phyloP scores from a whole-genome alignment of 2,113 vertebrate species.

The Athene noctua region DNA sequence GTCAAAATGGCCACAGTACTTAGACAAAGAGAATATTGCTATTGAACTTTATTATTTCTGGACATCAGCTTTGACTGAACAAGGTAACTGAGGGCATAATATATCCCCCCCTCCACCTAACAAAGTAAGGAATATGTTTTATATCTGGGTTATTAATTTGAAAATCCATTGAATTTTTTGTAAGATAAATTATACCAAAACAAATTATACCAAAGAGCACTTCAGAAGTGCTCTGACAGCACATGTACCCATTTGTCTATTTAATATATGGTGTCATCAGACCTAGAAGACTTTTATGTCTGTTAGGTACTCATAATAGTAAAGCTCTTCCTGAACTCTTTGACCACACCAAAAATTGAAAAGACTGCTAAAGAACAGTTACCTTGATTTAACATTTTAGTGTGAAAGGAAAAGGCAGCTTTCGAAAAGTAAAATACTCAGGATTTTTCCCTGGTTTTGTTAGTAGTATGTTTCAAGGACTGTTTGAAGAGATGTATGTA shows the following conservation, averaged over 20 bases:
- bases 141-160: neutral
- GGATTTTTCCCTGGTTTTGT: neutral
- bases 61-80: neutral
- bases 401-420: neutral
- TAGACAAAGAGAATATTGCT: neutral
- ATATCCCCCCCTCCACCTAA: fast-evolving
- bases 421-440: neutral
- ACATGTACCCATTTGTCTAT: neutral
- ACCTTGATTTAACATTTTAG: neutral
- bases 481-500: neutral
- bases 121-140: neutral
- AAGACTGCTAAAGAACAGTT: neutral
- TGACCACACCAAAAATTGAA: neutral
- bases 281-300: neutral
- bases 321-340: neutral
- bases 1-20: neutral
- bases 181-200: neutral
- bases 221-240: neutral
- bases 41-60: neutral
- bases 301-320: neutral
- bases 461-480: neutral
- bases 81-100: neutral
- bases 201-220: neutral
- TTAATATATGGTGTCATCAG: neutral
- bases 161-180: neutral